Evolutionary conservation across 2,113 vertebrate species (phyloP), one percentile per base, ranked within the genome.

Genomic region (Oncorhynchus nerka): DNA sequence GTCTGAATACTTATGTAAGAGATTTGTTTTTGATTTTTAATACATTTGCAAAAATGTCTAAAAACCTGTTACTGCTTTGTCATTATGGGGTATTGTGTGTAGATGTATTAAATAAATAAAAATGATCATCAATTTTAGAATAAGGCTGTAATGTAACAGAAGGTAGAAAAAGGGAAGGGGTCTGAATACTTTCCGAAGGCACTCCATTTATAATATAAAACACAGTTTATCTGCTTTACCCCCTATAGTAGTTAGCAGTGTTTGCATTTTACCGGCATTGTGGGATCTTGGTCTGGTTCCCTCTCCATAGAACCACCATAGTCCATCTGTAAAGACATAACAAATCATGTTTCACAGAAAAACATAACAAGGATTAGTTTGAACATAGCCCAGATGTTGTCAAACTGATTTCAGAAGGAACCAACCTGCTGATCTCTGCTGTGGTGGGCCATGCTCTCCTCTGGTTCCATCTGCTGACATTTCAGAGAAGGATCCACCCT

Each of bases 391-490:
- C 51, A 15, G 16, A 55, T 55, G 51, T 55, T 55, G 16, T 55
- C 51, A 16, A 55, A 16, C 12, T 55, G 39, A 45, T 11, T 45
- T 45, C 39, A 45, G 39, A 45, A 30, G 62, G 1, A 45, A 24
- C 76, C 15, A 76, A 93, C 93, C 90, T 87, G 86, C 4, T 75
- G n/a, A 3, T 91, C 91, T 55, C 81, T 82, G 68, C 74, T 86
- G 28, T 88, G 79, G 5, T 87, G 83, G 30, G 83, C 81, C 59
- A 79, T 32, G 49, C 86, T 78, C 5, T 96, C 95, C n/a, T 94
- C 95, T 6, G 94, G 92, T 13, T 98, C 97, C 0, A 93, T 87
- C 45, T 94, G 94, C 11, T 45, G 87, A 79, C 66, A 55, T 19
- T 55, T 55, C 51, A 19, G 12, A 55, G 16, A 1, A 92, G 78